Evolutionary conservation across 2,113 vertebrate species (phyloP), one percentile per base, ranked within the genome.

Genomic region (Pollimyrus isidori): DNA sequence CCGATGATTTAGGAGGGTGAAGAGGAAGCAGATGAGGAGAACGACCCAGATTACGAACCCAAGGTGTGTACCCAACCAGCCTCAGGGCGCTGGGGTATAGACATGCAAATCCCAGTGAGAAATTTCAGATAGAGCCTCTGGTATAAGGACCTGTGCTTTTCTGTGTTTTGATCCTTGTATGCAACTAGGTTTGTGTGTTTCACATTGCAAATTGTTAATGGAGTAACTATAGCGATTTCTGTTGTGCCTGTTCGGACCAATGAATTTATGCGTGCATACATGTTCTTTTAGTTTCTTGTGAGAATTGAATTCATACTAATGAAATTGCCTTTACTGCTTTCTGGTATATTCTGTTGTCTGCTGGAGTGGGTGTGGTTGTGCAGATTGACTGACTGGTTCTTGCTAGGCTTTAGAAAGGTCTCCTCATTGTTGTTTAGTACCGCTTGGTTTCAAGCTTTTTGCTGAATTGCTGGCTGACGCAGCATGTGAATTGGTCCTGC

Each of bases 11-110:
- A 99, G 98, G 98, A 99, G 95, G 98, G 98, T 4, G 98, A 99
- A 93, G 98, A 99, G 94, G 98, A 99, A 96, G 98, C 97, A 50
- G 98, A 99, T 89, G 98, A 99, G 94, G 98, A 99, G 95, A 98
- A 99, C 50, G 98, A 99, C 95, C 97, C 98, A 48, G 98, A 99
- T 91, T 99, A 97, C 92, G 98, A 99, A 91, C 96, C 98, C 88
- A 99, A 99, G 97, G 98, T 98, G 94, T 95, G 95, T 89, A 91
- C 88, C 80, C 52, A 91, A 88, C 80, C 52, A 50, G 26, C 80
- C 45, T 48, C 87, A 62, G 73, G 6, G 45, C 13, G 0, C 10
- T 19, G 46, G 7, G 53, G 17, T 15, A 1, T n/a, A 85, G 52
- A 11, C 42, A 4, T 35, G 7, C 19, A 35, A 4, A 89, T 73